Conservation (phyloP, 64 coral and sea anemone genomes). For the Astreopora myriophthalma region DNA sequence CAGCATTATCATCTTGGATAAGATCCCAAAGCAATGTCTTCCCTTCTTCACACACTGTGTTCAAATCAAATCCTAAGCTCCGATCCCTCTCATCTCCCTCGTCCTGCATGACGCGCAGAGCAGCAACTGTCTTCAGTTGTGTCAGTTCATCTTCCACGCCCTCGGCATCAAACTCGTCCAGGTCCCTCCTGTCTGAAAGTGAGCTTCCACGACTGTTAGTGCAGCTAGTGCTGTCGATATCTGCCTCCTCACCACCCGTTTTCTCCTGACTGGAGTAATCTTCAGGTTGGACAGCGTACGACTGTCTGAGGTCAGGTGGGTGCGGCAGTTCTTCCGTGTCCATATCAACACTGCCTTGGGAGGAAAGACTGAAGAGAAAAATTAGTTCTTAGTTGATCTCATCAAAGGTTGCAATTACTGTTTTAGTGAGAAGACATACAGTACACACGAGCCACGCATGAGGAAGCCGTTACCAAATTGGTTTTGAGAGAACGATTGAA, state of each 20-base stretch:
- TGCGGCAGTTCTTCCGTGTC: conserved; percentile 45
- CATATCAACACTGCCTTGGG: conserved; percentile 52
- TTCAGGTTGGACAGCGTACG: conserved; percentile 9
- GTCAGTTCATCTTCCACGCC: conserved; percentile 86
- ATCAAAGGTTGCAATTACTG: neutral
- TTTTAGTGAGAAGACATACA: no score
- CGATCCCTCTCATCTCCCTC: conserved; percentile 54
- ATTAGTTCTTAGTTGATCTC: neutral
- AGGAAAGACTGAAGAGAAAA: conserved; percentile 33
- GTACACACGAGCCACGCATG: no score
- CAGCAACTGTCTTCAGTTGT: conserved; percentile 84
- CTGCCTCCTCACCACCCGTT: conserved; percentile 71
- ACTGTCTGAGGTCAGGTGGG: conserved; percentile 42
- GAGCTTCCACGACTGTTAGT: conserved; percentile 95
- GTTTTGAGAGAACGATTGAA: no score
- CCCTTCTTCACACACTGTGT: conserved; percentile 88
- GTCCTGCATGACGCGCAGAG: conserved; percentile 74
- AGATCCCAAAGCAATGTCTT: conserved; percentile 98
- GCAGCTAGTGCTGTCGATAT: conserved; percentile 93
- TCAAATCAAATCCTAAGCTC: conserved; percentile 85
- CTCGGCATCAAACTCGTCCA: conserved; percentile 91
- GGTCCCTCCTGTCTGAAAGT: conserved; percentile 77
- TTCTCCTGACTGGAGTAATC: conserved; percentile 78
- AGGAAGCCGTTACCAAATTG: no score
- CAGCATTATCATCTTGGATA: conserved; percentile 96